phyloP scores from a whole-genome alignment of 2,888 invertebrate species.

The Agrochola lota region DNA sequence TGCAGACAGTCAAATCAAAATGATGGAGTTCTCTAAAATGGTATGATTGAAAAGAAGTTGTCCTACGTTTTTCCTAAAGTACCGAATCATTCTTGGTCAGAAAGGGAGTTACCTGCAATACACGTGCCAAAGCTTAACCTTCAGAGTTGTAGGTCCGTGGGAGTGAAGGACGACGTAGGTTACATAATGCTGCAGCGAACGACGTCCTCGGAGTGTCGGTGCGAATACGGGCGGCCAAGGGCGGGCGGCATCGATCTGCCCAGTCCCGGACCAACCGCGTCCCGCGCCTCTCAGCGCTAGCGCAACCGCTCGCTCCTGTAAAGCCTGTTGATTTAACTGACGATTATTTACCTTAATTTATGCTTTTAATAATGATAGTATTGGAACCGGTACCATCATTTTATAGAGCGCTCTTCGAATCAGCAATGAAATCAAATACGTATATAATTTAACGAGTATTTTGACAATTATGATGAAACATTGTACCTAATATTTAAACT shows the following conservation, averaged over 20 bases:
- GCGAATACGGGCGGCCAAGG: slow-evolving; percentile 85
- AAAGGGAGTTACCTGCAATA: slow-evolving; percentile 21
- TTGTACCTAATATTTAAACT: background rate
- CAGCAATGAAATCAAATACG: background rate
- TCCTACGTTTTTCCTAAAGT: background rate
- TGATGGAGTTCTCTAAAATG: background rate
- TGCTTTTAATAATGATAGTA: slow-evolving; percentile 6
- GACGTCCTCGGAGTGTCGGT: slow-evolving; percentile 74
- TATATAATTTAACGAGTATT: slow-evolving; percentile 9
- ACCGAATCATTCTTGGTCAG: background rate
- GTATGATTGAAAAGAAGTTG: background rate
- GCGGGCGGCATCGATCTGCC: slow-evolving; percentile 82
- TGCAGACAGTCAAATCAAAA: background rate
- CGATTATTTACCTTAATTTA: slow-evolving; percentile 7
- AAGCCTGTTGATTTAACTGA: slow-evolving; percentile 34
- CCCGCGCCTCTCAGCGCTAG: slow-evolving; percentile 70
- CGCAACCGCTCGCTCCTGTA: slow-evolving; percentile 65
- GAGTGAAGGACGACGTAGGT: slow-evolving; percentile 69
- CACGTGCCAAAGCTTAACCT: slow-evolving; percentile 43
- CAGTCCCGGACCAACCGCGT: slow-evolving; percentile 65
- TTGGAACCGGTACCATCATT: background rate
- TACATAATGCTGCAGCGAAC: slow-evolving; percentile 84
- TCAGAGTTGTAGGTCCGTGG: slow-evolving; percentile 50
- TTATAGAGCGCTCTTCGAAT: slow-evolving; percentile 1
- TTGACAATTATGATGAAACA: slow-evolving; percentile 1